These are phyloP conservation scores for Alces alces DNA, from an alignment of 2,113 vertebrate species.

Conservation along the genomic window DNA sequence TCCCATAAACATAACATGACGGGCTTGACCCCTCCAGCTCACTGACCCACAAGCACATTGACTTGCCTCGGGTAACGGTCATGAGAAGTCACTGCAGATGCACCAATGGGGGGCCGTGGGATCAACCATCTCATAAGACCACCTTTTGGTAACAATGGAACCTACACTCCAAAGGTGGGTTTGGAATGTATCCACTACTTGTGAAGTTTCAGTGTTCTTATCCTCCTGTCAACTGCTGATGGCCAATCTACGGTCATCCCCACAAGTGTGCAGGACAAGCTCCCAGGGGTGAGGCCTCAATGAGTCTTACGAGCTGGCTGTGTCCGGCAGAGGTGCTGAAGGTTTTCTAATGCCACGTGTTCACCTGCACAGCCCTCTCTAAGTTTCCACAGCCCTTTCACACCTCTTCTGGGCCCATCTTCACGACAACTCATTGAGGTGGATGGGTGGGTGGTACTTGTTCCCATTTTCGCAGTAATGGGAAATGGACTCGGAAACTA, in stretches of 20 bases:
- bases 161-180: not conserved
- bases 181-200: not conserved
- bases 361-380: not conserved
- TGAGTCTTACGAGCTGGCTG: not conserved
- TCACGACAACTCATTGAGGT: not conserved
- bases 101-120: not conserved
- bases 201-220: not conserved
- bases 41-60: not conserved
- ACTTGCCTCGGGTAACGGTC: not conserved
- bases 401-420: not conserved
- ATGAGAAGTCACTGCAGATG: not conserved
- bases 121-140: not conserved
- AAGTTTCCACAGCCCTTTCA: not conserved
- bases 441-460: not conserved
- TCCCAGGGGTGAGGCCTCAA: not conserved
- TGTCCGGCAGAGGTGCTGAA: not conserved
- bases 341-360: not conserved
- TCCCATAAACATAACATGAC: not conserved
- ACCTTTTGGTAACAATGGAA: not conserved
- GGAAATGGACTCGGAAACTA: not conserved
- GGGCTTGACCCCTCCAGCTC: not conserved
- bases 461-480: not conserved
- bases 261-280: not conserved
- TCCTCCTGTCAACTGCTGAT: not conserved
- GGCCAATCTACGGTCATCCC: not conserved